Conservation (phyloP, 2,888 invertebrate genomes). For the Ethmia dodecea region DNA sequence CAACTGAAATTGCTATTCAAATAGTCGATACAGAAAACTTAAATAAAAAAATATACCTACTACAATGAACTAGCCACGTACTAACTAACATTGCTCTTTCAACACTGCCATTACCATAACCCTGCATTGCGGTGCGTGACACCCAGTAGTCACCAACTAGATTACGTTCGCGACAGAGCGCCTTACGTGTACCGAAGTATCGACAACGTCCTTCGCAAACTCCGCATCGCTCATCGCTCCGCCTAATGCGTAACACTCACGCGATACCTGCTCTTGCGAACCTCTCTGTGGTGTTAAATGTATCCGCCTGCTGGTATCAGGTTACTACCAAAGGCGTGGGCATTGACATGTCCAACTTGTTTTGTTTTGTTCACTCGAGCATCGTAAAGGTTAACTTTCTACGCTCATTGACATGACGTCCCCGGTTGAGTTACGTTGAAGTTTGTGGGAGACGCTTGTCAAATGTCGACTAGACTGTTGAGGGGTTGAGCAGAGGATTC, state of each 20-base stretch:
- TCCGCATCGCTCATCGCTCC: constrained; percentile 41
- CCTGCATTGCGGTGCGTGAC: constrained; percentile 45
- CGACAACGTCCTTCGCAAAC: constrained; percentile 27
- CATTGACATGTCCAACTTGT: constrained; percentile 74
- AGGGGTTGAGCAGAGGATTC: no score
- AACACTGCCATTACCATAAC: background rate
- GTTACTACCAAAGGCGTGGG: constrained; percentile 76
- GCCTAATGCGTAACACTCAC: constrained; percentile 39
- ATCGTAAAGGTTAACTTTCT: constrained; percentile 69
- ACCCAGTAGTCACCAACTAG: constrained; percentile 48
- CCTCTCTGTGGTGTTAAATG: constrained; percentile 68
- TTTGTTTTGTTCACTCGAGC: constrained; percentile 70
- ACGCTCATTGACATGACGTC: constrained; percentile 66
- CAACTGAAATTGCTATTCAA: no score
- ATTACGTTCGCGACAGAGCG: constrained; percentile 42
- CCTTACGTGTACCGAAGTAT: constrained; percentile 43
- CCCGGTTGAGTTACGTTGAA: constrained; percentile 57
- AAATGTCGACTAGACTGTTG: constrained; percentile 40
- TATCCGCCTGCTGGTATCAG: constrained; percentile 69
- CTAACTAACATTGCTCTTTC: background rate
- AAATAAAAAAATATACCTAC: background rate
- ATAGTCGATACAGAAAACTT: no score
- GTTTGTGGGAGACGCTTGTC: constrained; percentile 56
- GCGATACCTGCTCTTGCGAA: constrained; percentile 43
- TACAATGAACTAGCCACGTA: background rate